Conservation (phyloP, 1,140 invertebrate species). For the Papilio machaon region DNA sequence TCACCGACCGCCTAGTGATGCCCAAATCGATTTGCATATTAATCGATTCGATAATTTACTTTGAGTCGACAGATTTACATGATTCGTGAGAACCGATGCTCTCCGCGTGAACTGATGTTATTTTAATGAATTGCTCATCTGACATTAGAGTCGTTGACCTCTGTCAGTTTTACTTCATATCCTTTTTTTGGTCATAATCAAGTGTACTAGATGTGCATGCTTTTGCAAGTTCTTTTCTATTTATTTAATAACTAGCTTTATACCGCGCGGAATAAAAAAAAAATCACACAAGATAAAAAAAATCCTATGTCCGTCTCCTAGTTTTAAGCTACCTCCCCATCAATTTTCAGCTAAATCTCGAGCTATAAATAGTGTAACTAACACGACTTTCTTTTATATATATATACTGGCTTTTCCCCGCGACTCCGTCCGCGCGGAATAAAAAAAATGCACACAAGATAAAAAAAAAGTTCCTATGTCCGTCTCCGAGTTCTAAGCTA, state of each 20-base stretch:
- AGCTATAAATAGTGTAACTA: too few species aligned
- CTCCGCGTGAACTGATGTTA: conserved; percentile 80
- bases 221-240: background rate
- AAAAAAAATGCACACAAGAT: too few species aligned
- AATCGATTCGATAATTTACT: conserved; percentile 81
- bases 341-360: too few species aligned
- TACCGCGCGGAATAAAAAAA: background rate
- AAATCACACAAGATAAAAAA: too few species aligned
- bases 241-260: too few species aligned
- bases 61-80: conserved; percentile 81
- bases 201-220: background rate
- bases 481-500: too few species aligned
- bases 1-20: conserved; percentile 80
- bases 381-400: too few species aligned
- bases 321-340: too few species aligned
- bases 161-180: conserved; percentile 71
- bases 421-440: too few species aligned
- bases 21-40: conserved; percentile 80
- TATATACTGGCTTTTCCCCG: too few species aligned
- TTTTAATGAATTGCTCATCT: conserved; percentile 81
- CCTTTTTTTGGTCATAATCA: conserved; percentile 46
- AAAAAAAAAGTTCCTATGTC: too few species aligned
- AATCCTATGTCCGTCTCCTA: too few species aligned
- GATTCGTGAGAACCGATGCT: conserved; percentile 77
- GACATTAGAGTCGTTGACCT: conserved; percentile 65